These are phyloP conservation scores for Onychostruthus taczanowskii DNA, from an alignment of 2,113 vertebrate genomes.

Conservation along the genomic window DNA sequence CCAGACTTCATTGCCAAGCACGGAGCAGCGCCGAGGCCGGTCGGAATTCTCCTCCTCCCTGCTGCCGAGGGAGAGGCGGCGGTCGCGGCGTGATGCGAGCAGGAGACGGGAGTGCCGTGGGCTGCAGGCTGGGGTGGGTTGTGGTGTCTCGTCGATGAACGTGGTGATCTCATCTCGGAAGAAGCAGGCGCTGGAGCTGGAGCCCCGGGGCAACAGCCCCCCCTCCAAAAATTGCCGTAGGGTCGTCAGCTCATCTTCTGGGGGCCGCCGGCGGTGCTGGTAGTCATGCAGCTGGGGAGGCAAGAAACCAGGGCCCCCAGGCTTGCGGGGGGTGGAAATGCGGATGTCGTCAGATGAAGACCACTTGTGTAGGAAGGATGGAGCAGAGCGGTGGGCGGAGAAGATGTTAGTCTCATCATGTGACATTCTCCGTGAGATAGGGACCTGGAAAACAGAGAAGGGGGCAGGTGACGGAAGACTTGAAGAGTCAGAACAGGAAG, in stretches of 20 bases:
- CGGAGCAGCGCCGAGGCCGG: conserved; percentile 63
- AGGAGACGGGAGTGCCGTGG: conserved; percentile 71
- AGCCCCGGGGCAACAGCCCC: conserved; percentile 60
- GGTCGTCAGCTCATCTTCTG: conserved; percentile 71
- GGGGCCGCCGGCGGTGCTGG: conserved; percentile 61
- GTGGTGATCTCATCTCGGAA: conserved; percentile 83
- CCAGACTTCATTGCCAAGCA: conserved; percentile 59
- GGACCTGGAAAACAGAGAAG: conserved; percentile 67
- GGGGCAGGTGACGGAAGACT: background rate
- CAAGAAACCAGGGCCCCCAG: conserved; percentile 65
- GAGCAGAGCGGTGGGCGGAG: conserved; percentile 69
- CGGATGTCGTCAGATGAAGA: conserved; percentile 83
- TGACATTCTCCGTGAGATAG: conserved; percentile 78
- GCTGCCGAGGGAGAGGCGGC: conserved; percentile 67
- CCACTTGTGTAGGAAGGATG: conserved; percentile 82
- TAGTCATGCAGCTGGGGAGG: conserved; percentile 66
- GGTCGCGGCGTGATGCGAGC: conserved; percentile 22
- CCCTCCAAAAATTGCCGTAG: conserved; percentile 78
- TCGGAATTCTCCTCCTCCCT: conserved; percentile 60
- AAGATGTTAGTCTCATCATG: conserved; percentile 82
- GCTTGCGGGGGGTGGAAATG: conserved; percentile 62
- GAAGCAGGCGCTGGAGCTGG: conserved; percentile 72
- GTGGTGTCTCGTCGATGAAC: conserved; percentile 79
- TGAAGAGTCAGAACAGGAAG: background rate
- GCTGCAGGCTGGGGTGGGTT: conserved; percentile 75